A percentile compares a stretch with the other conserved stretches of the same genome.
Evolutionary conservation across 1,140 invertebrate species (phyloP).

Genomic region (Papilio machaon): DNA sequence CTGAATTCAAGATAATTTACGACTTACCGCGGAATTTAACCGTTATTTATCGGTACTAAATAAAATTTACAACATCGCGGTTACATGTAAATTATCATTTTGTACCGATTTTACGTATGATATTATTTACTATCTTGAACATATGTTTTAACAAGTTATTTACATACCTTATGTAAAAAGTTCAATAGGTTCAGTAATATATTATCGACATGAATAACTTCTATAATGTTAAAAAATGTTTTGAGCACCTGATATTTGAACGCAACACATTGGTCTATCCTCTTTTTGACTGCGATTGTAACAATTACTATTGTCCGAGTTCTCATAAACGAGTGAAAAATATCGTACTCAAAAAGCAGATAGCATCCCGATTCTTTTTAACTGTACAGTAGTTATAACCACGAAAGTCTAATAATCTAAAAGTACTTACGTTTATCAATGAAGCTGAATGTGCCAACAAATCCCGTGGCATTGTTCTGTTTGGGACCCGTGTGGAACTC

Average conservation of each 20-base stretch:
- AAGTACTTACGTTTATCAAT: conserved; percentile 89
- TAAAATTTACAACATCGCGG: conserved; percentile 20
- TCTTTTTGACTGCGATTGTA: too few species aligned
- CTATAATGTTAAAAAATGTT: too few species aligned
- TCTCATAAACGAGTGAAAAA: too few species aligned
- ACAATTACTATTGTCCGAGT: too few species aligned
- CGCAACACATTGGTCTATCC: too few species aligned
- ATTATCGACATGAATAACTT: too few species aligned
- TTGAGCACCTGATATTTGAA: too few species aligned
- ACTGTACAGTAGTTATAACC: not conserved
- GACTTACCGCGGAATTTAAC: conserved; percentile 17
- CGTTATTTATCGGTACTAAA: conserved; percentile 18
- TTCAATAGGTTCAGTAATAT: too few species aligned
- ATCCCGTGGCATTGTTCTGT: conserved; percentile 86
- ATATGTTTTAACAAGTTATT: too few species aligned
- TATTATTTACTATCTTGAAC: not conserved
- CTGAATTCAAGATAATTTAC: conserved; percentile 21
- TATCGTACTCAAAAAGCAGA: too few species aligned
- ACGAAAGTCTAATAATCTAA: not conserved
- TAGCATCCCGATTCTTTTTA: too few species aligned
- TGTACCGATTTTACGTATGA: not conserved
- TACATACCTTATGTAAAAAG: too few species aligned
- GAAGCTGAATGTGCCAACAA: conserved; percentile 90
- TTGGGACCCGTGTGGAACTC: conserved; percentile 88
- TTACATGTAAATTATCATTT: conserved; percentile 18